Percentiles rank a stretch among this genome's conserved stretches.
Conservation (phyloP, 2,113 vertebrate genomes). For the Melanerpes formicivorus region DNA sequence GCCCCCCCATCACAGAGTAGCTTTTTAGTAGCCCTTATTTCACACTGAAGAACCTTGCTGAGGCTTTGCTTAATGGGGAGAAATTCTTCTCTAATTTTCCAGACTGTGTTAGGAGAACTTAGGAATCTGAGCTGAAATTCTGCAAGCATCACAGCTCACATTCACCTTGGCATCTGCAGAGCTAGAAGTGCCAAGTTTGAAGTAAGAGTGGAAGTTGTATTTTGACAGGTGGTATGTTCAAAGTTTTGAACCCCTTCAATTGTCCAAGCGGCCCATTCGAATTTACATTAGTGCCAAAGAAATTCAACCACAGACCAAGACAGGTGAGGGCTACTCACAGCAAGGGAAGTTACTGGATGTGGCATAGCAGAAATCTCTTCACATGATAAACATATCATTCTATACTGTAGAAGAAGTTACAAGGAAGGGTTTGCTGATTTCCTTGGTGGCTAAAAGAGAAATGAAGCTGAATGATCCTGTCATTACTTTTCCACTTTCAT, state of each 20-base stretch:
- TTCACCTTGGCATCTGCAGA: not conserved
- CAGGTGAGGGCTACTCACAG: not conserved
- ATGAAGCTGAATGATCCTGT: not conserved
- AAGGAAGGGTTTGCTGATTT: not conserved
- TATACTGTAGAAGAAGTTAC: not conserved
- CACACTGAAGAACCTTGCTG: not conserved
- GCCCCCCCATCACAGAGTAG: not conserved
- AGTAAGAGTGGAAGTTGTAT: not conserved
- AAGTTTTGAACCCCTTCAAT: not conserved
- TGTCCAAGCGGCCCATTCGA: not conserved
- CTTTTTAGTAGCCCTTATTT: not conserved
- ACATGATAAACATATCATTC: not conserved
- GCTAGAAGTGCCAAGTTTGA: not conserved
- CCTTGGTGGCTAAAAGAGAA: not conserved
- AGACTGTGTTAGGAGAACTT: not conserved
- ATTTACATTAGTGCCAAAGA: not conserved
- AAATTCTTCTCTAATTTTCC: not conserved
- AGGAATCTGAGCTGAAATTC: not conserved
- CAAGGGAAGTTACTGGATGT: not conserved
- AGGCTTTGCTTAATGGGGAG: not conserved
- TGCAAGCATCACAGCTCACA: not conserved
- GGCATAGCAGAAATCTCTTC: not conserved
- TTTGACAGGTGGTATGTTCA: not conserved
- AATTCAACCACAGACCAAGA: not conserved
- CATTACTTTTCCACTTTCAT: not conserved